Evolutionary conservation across 2,113 vertebrate species (phyloP).

Genomic region (Brienomyrus brachyistius): DNA sequence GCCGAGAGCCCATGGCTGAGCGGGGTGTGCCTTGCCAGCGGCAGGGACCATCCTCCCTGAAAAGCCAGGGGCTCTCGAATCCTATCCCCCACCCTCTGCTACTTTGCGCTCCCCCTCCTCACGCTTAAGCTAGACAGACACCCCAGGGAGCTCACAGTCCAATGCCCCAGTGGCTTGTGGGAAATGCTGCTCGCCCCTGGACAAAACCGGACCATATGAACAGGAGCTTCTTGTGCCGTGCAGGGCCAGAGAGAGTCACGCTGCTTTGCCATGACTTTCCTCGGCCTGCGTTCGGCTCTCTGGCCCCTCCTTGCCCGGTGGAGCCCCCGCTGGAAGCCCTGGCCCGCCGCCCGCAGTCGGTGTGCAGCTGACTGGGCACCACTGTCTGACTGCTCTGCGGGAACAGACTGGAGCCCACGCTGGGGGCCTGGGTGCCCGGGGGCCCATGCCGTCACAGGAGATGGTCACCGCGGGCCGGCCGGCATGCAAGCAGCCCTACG

Average conservation of each 20-base stretch:
- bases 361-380: constrained; percentile 56
- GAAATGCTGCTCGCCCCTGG: not conserved
- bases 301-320: constrained; percentile 37
- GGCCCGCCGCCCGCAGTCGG: constrained; percentile 51
- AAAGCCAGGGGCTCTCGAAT: constrained; percentile 18
- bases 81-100: not conserved
- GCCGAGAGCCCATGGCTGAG: constrained; percentile 37
- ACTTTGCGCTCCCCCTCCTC: not conserved
- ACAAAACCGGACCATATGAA: not conserved
- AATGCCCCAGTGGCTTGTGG: constrained; percentile 18
- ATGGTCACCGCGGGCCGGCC: constrained; percentile 3
- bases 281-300: constrained; percentile 17
- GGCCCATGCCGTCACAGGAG: constrained; percentile 35
- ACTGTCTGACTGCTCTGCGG: constrained; percentile 60
- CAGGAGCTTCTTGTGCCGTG: not conserved
- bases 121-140: not conserved
- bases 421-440: constrained; percentile 56
- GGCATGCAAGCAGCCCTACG: not conserved
- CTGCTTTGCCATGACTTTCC: not conserved
- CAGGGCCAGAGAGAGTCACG: not conserved
- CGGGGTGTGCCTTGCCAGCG: constrained; percentile 39
- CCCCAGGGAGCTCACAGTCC: constrained; percentile 7
- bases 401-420: constrained; percentile 65
- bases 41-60: constrained; percentile 43
- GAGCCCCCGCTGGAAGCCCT: constrained; percentile 40